These are phyloP conservation scores for Trididemnum nubilum DNA, from an alignment of 23 tunicate species.

Conservation along the genomic window DNA sequence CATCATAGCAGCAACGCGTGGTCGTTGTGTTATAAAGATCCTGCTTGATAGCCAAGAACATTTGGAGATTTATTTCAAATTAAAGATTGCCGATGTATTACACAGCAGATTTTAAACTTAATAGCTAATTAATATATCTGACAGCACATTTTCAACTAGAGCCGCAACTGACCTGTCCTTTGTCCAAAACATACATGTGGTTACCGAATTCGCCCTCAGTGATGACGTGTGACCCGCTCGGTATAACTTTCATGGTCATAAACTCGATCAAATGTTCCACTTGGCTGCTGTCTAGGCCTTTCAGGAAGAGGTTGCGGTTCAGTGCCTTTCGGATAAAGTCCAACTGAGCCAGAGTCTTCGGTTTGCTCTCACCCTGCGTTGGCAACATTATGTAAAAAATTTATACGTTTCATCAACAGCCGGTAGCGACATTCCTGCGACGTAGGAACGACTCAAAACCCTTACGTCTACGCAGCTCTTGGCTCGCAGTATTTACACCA, in stretches of 20 bases:
- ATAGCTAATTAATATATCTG: no score
- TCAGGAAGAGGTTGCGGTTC: slow-evolving; percentile 59
- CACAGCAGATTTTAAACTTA: no score
- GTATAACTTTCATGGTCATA: slow-evolving; percentile 43
- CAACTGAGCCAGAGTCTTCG: slow-evolving; percentile 39
- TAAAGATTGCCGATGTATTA: no score
- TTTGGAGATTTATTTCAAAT: no score
- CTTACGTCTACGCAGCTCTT: no score
- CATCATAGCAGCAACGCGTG: no score
- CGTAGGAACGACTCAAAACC: no score
- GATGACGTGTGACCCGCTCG: slow-evolving; percentile 54
- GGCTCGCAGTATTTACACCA: no score
- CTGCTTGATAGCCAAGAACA: no score
- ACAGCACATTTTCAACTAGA: no score
- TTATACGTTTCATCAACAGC: not conserved
- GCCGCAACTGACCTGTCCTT: slow-evolving; percentile 86
- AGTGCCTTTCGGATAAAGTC: slow-evolving; percentile 51
- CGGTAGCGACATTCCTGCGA: no score
- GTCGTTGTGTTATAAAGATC: no score
- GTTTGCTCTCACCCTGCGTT: not conserved
- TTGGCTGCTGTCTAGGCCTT: slow-evolving; percentile 62
- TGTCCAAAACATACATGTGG: slow-evolving; percentile 73
- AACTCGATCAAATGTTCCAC: slow-evolving; percentile 65
- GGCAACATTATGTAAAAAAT: not conserved
- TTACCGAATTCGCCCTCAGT: slow-evolving; percentile 81